phyloP scores from a whole-genome alignment of 1,140 invertebrate genomes.

The Tetramorium simillimum region DNA sequence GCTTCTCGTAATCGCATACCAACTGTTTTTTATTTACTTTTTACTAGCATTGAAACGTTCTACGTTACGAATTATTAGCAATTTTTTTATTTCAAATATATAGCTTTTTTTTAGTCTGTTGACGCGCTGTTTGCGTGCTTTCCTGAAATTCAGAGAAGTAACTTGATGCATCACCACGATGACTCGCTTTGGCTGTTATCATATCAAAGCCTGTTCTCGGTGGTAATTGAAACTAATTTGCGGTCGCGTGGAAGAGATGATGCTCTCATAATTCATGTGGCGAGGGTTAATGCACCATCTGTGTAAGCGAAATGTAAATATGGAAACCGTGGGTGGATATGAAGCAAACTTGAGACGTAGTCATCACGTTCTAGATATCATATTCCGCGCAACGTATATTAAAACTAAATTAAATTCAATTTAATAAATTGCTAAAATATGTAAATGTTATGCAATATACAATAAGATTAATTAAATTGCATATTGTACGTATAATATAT shows the following conservation, averaged over 20 bases:
- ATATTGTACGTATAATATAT: neutral
- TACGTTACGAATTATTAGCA: neutral
- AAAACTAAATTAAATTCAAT: slow-evolving; percentile 21
- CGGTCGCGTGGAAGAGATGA: slow-evolving; percentile 39
- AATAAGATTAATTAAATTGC: slow-evolving; percentile 3
- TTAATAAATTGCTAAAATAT: neutral
- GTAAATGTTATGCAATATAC: neutral
- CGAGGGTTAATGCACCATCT: slow-evolving; percentile 47
- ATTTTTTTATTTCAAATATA: neutral
- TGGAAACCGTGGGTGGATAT: slow-evolving; percentile 18
- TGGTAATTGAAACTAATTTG: slow-evolving; percentile 54
- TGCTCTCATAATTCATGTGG: slow-evolving; percentile 49
- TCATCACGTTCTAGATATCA: slow-evolving; percentile 25
- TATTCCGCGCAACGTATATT: neutral
- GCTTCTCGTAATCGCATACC: neutral
- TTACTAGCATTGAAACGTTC: neutral
- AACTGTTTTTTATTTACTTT: neutral
- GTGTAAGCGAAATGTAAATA: slow-evolving; percentile 47
- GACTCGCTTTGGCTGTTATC: slow-evolving; percentile 51
- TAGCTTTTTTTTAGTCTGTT: neutral
- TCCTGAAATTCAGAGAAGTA: slow-evolving; percentile 10
- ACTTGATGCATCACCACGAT: slow-evolving; percentile 34
- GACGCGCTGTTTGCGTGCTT: neutral
- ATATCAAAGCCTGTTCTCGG: slow-evolving; percentile 41
- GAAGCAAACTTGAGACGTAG: slow-evolving; percentile 16